Percentiles rank a stretch among this genome's conserved stretches.
Evolutionary conservation across 1,140 invertebrate species (phyloP).

Genomic region (Calosoma granatense): DNA sequence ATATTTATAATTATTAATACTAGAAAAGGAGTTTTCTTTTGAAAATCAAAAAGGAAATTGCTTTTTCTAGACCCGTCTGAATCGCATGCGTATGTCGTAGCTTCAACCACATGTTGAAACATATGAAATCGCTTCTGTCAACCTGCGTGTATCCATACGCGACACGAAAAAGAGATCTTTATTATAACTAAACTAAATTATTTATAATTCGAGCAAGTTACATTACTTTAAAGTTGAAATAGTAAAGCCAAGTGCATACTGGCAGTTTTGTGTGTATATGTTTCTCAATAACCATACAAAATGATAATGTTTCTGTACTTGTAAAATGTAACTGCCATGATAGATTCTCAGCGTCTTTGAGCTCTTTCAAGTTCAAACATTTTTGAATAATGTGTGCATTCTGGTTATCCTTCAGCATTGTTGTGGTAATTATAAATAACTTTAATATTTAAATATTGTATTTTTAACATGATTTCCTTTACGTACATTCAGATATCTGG

Average conservation of each 20-base stretch:
- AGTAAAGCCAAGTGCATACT: background rate
- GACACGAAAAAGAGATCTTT: background rate
- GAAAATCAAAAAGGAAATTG: too few relatives aligned
- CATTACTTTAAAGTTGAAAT: background rate
- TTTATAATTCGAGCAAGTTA: background rate
- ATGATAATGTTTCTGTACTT: background rate
- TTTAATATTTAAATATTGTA: slow-evolving; percentile 16
- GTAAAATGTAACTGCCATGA: slow-evolving; percentile 29
- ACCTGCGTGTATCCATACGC: background rate
- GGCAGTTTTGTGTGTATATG: background rate
- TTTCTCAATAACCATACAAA: background rate
- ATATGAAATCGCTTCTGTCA: slow-evolving; percentile 4
- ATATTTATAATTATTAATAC: too few relatives aligned
- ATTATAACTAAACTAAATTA: background rate
- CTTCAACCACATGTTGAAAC: background rate
- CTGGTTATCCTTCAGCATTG: slow-evolving; percentile 22
- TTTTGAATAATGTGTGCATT: slow-evolving; percentile 31
- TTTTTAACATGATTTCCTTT: slow-evolving; percentile 16
- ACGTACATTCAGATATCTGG: slow-evolving; percentile 24
- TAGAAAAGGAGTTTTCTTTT: too few relatives aligned
- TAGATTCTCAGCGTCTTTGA: slow-evolving; percentile 33
- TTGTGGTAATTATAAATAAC: slow-evolving; percentile 28
- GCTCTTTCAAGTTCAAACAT: slow-evolving; percentile 23
- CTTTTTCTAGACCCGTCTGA: background rate
- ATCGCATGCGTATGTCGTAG: background rate